phyloP scores from a whole-genome alignment of 2,888 invertebrate genomes.

The Temnothorax unifasciatus region DNA sequence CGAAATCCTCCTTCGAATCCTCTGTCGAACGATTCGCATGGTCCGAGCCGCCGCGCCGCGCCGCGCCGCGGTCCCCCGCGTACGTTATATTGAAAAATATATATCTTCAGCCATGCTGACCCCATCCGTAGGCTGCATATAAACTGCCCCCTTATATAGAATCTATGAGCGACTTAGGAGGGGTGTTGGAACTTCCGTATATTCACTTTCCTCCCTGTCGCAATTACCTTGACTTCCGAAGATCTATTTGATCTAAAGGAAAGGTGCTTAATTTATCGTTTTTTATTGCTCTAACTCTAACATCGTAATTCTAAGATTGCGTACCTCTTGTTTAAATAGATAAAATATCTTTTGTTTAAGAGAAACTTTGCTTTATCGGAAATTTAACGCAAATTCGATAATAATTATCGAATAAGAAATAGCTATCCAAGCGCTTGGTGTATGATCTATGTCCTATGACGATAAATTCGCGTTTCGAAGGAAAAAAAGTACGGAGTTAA shows the following conservation, averaged over 20 bases:
- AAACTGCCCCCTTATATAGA: constrained; percentile 84
- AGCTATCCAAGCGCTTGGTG: background rate
- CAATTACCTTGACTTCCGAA: constrained; percentile 56
- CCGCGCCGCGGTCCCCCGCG: constrained; percentile 65
- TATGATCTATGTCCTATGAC: background rate
- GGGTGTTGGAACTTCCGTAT: constrained; percentile 69
- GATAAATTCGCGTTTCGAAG: background rate
- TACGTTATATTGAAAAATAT: constrained; percentile 84
- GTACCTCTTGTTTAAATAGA: background rate
- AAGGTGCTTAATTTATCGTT: background rate
- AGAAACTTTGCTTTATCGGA: background rate
- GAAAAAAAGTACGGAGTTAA: constrained; percentile 4
- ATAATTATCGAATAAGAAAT: background rate
- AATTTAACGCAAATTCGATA: background rate
- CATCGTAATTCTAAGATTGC: background rate
- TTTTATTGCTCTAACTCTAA: background rate
- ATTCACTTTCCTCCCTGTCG: constrained; percentile 62
- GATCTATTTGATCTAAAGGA: constrained; percentile 28
- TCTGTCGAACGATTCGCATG: constrained; percentile 71
- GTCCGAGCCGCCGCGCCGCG: constrained; percentile 55
- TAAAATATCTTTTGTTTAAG: background rate
- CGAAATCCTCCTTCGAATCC: constrained; percentile 26
- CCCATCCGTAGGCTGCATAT: constrained; percentile 83
- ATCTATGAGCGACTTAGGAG: constrained; percentile 70
- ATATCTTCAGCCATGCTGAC: constrained; percentile 81